Conservation (phyloP, 2,888 invertebrate genomes). For the Steromphala cineraria region DNA sequence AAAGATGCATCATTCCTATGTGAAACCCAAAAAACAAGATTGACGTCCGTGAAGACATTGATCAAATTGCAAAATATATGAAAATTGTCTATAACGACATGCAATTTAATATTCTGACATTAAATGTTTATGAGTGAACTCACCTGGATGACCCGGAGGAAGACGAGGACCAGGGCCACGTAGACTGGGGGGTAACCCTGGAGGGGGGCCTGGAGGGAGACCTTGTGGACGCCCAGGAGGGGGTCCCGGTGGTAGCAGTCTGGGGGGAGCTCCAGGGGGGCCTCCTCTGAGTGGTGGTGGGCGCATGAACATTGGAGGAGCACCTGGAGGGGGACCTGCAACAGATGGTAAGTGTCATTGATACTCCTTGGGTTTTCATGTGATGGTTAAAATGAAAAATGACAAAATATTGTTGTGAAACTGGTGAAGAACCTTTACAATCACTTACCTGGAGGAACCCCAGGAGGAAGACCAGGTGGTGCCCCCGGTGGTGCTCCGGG, state of each 20-base stretch:
- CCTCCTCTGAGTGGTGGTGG: conserved; percentile 64
- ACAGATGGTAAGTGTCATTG: conserved; percentile 30
- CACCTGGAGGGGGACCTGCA: conserved; percentile 77
- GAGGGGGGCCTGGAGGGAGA: conserved; percentile 73
- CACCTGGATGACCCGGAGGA: conserved; percentile 80
- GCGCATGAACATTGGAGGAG: conserved; percentile 77
- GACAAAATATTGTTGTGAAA: neutral
- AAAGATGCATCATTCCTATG: too few relatives aligned
- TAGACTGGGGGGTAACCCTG: conserved; percentile 70
- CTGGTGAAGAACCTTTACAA: neutral
- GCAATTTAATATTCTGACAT: too few relatives aligned
- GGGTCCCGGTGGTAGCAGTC: conserved; percentile 73
- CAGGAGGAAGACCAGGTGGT: conserved; percentile 45
- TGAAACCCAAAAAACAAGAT: too few relatives aligned
- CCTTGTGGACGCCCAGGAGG: conserved; percentile 73
- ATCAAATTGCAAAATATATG: too few relatives aligned
- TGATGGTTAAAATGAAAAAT: neutral
- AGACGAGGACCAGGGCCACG: conserved; percentile 75
- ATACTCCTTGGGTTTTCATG: neutral
- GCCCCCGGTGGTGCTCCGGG: conserved; percentile 66
- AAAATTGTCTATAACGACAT: too few relatives aligned
- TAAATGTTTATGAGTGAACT: neutral
- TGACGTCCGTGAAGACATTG: too few relatives aligned
- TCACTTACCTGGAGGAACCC: conserved; percentile 60
- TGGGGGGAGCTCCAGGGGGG: conserved; percentile 67